Evolutionary conservation across 2,797 vertebrate species (phyloP).

Genomic region (Pyrocephalus nanus): DNA sequence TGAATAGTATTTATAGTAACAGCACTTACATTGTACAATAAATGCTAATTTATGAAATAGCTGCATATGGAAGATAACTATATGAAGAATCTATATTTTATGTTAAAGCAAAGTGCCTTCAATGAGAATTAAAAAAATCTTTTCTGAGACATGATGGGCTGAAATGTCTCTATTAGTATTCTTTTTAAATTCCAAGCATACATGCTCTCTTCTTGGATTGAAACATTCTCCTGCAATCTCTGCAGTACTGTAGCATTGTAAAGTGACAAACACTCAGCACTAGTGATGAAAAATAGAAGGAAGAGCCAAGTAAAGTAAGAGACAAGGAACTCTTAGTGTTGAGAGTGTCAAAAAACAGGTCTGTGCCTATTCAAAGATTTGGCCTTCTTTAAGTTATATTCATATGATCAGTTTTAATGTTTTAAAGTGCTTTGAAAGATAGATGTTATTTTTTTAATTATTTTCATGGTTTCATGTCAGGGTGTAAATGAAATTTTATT

Average conservation of each 20-base stretch:
- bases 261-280: neutral
- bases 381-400: neutral
- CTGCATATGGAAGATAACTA: neutral
- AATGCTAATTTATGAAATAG: constrained; percentile 26
- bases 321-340: neutral
- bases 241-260: neutral
- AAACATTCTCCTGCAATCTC: neutral
- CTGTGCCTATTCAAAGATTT: neutral
- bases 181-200: neutral
- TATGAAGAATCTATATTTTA: neutral
- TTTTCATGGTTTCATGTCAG: neutral
- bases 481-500: neutral
- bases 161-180: neutral
- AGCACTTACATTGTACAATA: neutral
- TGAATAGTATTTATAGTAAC: neutral
- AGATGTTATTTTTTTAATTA: neutral
- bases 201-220: neutral
- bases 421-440: neutral
- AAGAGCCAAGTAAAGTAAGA: constrained; percentile 39
- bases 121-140: neutral
- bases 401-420: neutral
- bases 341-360: neutral
- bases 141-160: neutral
- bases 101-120: neutral
- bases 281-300: constrained; percentile 1